Conservation (phyloP, 1,140 invertebrate genomes). For the Popillia japonica region DNA sequence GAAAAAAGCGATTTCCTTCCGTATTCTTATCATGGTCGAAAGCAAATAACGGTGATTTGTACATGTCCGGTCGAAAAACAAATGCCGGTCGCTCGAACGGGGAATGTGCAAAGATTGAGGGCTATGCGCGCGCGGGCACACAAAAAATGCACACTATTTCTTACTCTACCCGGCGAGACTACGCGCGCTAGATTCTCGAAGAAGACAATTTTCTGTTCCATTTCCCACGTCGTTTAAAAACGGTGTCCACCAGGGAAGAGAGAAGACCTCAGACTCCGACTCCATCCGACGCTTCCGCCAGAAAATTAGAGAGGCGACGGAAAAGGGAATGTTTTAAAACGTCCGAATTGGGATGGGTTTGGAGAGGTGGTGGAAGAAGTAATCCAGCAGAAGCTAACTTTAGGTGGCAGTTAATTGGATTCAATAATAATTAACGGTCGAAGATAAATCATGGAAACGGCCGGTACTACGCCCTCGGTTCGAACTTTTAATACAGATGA, state of each 20-base stretch:
- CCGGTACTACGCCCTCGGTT: not conserved
- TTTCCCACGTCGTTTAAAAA: slow-evolving; percentile 55
- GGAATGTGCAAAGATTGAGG: slow-evolving; percentile 58
- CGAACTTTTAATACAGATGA: not conserved
- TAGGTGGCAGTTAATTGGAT: slow-evolving; percentile 50
- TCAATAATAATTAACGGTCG: slow-evolving; percentile 54
- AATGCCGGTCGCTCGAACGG: slow-evolving; percentile 51
- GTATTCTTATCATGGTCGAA: slow-evolving; percentile 58
- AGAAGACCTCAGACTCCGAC: not conserved
- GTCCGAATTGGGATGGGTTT: not conserved
- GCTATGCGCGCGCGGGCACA: slow-evolving; percentile 46
- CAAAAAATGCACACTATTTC: slow-evolving; percentile 59
- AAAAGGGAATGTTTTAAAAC: slow-evolving; percentile 19
- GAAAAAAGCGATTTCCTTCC: slow-evolving; percentile 40
- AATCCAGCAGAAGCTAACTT: slow-evolving; percentile 41
- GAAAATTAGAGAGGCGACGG: not conserved
- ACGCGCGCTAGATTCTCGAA: slow-evolving; percentile 41
- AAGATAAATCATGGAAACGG: slow-evolving; percentile 48
- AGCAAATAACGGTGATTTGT: slow-evolving; percentile 60
- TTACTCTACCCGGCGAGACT: slow-evolving; percentile 43
- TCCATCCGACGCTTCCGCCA: not conserved
- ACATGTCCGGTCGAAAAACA: slow-evolving; percentile 56
- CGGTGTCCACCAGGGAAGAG: slow-evolving; percentile 39
- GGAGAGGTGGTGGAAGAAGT: not conserved
- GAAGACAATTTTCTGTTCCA: slow-evolving; percentile 59